Percentiles rank a stretch among this genome's conserved stretches.
Conservation (phyloP, 2,797 vertebrate species). For the Peromyscus nudipes region DNA sequence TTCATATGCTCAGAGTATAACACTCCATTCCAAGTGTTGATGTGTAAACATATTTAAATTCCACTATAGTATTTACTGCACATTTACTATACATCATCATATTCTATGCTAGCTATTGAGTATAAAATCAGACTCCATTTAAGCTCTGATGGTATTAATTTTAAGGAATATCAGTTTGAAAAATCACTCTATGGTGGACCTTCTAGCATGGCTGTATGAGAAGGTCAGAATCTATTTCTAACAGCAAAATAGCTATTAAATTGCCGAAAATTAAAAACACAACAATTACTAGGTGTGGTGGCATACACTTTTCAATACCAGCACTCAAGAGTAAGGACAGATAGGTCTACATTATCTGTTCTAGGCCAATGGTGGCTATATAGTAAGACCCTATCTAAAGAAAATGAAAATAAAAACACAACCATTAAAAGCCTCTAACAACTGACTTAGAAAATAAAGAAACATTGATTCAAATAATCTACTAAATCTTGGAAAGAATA, state of each 20-base stretch:
- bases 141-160: neutral
- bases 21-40: neutral
- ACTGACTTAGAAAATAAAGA: neutral
- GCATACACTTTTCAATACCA: neutral
- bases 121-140: neutral
- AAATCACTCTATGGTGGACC: neutral
- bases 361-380: neutral
- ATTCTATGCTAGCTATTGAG: neutral
- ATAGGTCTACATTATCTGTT: neutral
- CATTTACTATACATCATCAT: neutral
- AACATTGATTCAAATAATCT: neutral
- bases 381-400: neutral
- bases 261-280: neutral
- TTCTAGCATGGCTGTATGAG: neutral
- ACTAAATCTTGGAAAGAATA: neutral
- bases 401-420: neutral
- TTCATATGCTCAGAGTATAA: neutral
- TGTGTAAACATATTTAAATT: neutral
- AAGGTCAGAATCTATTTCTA: neutral
- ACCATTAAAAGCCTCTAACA: neutral
- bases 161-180: neutral
- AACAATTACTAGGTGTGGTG: neutral
- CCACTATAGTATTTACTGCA: neutral
- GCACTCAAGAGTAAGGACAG: neutral
- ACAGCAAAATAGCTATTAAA: neutral